Base-by-base conservation (phyloP, 2,888 invertebrate species). In the Euzetes globulus region DNA sequence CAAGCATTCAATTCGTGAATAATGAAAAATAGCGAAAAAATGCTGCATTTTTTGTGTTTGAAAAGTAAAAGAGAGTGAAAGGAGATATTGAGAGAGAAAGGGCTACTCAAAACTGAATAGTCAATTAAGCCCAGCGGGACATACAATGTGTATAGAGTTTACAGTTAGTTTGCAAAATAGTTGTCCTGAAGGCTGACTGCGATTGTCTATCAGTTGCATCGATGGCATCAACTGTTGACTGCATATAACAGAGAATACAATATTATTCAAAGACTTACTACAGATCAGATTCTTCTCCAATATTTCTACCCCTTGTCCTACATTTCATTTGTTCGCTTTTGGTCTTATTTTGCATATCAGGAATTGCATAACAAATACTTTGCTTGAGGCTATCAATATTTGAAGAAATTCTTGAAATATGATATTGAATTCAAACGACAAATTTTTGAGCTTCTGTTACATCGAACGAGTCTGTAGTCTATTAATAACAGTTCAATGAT, bases 121-220 rank as follows among this genome's bases (percentile, higher is more conserved):
- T 70, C 70, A 70, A 70, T 70, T 70, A 70, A 25, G 70, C 47
- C 70, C 70, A 70, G 70, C 47, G 70, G 70, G 70, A 47, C 11
- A 25, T 68, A 68, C 29, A 41, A 37, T 22, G 22, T 68, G 41
- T 68, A 68, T 68, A 19, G 37, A 22, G 6, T 68, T 19, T 37
- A 70, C 45, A 70, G 45, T 47, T 25, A 45, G 70, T 70, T 47
- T 70, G 37, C 25, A 45, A 29, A 58, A 22, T 70, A 70, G 13
- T 70, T 70, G 22, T 47, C 70, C 47, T 41, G 27, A 65, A 65
- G 70, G 70, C 70, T 70, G 11, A 47, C 41, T 45, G 15, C 70
- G 17, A 70, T 70, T 70, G 70, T 70, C 70, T 45, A 70, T 70
- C 47, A 70, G 25, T 70, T 47, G 70, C 47, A 70, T 45, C 37